Evolutionary conservation across 2,797 vertebrate species (phyloP).

Genomic region (Muscicapa comitata): DNA sequence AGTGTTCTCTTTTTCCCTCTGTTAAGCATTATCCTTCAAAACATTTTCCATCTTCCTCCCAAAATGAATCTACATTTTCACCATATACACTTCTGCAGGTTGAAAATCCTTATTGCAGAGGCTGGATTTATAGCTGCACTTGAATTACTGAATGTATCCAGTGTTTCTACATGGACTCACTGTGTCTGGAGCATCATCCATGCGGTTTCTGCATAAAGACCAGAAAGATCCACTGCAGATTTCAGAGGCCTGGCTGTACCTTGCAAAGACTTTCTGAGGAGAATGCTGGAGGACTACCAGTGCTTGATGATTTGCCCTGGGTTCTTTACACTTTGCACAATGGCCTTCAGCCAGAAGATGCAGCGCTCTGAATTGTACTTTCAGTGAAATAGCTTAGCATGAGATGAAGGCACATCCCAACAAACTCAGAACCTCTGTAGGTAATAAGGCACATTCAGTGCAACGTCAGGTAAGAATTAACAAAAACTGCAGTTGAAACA

Average conservation of each 20-base stretch:
- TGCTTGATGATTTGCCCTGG: neutral
- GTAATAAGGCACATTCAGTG: neutral
- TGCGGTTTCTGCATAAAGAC: neutral
- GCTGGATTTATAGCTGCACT: neutral
- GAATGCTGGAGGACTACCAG: neutral
- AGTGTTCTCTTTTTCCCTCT: neutral
- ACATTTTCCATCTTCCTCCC: neutral
- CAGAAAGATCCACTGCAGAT: neutral
- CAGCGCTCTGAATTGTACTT: neutral
- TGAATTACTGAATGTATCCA: neutral
- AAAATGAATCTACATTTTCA: neutral
- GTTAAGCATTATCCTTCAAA: neutral
- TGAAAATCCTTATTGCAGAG: neutral
- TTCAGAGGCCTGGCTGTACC: neutral
- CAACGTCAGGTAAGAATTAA: neutral
- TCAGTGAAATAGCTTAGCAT: neutral
- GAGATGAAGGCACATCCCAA: neutral
- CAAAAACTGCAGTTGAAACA: neutral
- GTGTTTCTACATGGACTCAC: neutral
- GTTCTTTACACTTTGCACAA: neutral
- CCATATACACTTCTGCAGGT: neutral
- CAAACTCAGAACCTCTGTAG: neutral
- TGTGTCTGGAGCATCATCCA: neutral
- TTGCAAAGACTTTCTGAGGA: neutral
- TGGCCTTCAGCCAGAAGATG: neutral